Evolutionary conservation across 2,113 vertebrate species (phyloP).

Genomic region (Toxotes chatareus): DNA sequence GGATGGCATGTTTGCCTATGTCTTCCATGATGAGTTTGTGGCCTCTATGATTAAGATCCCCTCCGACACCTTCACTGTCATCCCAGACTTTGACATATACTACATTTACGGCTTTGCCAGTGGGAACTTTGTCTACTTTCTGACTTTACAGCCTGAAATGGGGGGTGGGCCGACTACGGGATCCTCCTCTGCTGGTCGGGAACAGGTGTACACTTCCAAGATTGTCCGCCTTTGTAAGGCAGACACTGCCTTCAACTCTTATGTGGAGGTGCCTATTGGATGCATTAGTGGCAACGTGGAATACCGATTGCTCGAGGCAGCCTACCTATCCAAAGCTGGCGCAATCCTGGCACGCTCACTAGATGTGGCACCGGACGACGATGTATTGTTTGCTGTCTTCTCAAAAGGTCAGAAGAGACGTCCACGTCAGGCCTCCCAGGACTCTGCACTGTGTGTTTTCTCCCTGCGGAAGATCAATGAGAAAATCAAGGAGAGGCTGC

Average conservation of each 20-base stretch:
- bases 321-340: slow-evolving; percentile 95
- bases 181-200: slow-evolving; percentile 91
- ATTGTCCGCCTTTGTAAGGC: slow-evolving; percentile 96
- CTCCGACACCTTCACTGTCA: slow-evolving; percentile 96
- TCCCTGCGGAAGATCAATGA: slow-evolving; percentile 95
- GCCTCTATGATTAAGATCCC: slow-evolving; percentile 99
- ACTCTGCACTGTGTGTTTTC: slow-evolving; percentile 96
- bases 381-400: slow-evolving; percentile 95
- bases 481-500: slow-evolving; percentile 95
- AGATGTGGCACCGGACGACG: slow-evolving; percentile 89
- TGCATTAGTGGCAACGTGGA: slow-evolving; percentile 94
- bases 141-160: slow-evolving; percentile 98
- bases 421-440: slow-evolving; percentile 92
- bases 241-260: slow-evolving; percentile 97
- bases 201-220: slow-evolving; percentile 98
- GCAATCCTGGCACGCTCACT: slow-evolving; percentile 91
- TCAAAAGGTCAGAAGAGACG: slow-evolving; percentile 98
- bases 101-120: slow-evolving; percentile 98
- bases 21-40: slow-evolving; percentile 98
- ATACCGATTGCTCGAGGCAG: slow-evolving; percentile 95
- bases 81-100: slow-evolving; percentile 98
- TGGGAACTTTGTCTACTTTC: slow-evolving; percentile 97
- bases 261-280: slow-evolving; percentile 96
- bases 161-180: slow-evolving; percentile 91
- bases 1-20: slow-evolving; percentile 97